Conservation (phyloP, 1,140 invertebrate genomes). For the Drosophila aff. region DNA sequence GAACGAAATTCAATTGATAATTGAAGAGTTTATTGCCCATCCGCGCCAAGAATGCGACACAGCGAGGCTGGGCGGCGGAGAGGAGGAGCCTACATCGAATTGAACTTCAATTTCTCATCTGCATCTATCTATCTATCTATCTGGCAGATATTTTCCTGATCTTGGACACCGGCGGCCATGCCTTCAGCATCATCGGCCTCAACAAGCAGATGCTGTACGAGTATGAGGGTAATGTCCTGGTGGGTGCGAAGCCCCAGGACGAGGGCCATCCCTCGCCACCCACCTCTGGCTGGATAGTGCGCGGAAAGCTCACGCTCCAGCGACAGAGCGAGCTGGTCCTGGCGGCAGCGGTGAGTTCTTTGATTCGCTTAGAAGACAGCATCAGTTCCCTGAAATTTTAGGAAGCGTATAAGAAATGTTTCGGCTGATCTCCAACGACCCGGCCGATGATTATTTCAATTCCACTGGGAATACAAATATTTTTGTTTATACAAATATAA, state of each 20-base stretch:
- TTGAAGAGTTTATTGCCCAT: conserved; percentile 72
- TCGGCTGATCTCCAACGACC: conserved; percentile 26
- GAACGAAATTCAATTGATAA: conserved; percentile 76
- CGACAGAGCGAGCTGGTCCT: conserved; percentile 67
- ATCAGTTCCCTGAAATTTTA: background rate
- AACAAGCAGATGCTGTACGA: conserved; percentile 84
- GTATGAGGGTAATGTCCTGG: conserved; percentile 79
- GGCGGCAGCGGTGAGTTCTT: conserved; percentile 78
- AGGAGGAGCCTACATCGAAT: conserved; percentile 11
- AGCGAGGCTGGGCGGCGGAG: background rate
- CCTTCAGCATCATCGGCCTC: conserved; percentile 80
- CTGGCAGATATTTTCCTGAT: conserved; percentile 74
- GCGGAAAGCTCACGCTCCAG: conserved; percentile 81
- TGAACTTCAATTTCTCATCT: conserved; percentile 51
- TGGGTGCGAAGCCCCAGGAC: conserved; percentile 82
- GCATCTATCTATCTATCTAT: conserved; percentile 29
- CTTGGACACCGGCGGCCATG: conserved; percentile 68
- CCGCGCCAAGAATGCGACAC: conserved; percentile 39
- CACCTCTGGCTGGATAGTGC: conserved; percentile 82
- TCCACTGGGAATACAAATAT: conserved; percentile 32
- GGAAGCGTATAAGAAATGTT: conserved; percentile 26
- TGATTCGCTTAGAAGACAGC: background rate
- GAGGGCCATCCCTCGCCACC: conserved; percentile 71
- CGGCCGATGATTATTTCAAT: conserved; percentile 12
- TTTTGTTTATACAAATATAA: conserved; percentile 40